A percentile compares a stretch with the other conserved stretches of the same genome.
These are phyloP conservation scores for Eulimnadia texana DNA, from an alignment of 1,140 invertebrate species.

Conservation along the genomic window DNA sequence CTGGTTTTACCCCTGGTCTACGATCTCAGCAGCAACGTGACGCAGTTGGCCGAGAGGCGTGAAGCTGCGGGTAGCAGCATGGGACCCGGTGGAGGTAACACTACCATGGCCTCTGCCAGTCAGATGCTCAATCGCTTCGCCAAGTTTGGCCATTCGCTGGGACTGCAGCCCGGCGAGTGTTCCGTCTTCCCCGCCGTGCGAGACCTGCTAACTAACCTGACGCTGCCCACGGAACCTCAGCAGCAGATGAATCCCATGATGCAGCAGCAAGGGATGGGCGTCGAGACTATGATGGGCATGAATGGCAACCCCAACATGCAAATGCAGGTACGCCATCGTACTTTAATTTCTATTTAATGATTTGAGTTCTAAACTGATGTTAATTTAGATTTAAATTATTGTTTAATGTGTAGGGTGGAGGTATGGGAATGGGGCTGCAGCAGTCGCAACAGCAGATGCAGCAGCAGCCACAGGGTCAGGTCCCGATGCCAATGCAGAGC, in stretches of 20 bases:
- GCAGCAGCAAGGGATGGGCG: neutral
- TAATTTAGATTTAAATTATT: too few species aligned
- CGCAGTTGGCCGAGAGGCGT: slow-evolving; percentile 68
- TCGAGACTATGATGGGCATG: neutral
- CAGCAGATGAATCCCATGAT: neutral
- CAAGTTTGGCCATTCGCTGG: slow-evolving; percentile 43
- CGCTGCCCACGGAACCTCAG: slow-evolving; percentile 47
- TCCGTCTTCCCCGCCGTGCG: slow-evolving; percentile 74
- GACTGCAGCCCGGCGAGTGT: slow-evolving; percentile 44
- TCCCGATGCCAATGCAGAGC: neutral
- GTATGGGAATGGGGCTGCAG: neutral
- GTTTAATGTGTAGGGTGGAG: neutral
- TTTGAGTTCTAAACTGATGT: too few species aligned
- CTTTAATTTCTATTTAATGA: too few species aligned
- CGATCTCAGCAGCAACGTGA: slow-evolving; percentile 67
- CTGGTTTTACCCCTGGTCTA: slow-evolving; percentile 77
- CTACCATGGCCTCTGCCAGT: slow-evolving; percentile 45
- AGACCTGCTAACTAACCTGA: slow-evolving; percentile 65
- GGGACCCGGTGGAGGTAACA: slow-evolving; percentile 27
- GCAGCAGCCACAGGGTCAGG: neutral
- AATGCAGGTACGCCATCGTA: neutral
- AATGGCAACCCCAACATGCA: neutral
- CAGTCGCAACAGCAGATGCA: neutral
- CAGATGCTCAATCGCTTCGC: slow-evolving; percentile 49
- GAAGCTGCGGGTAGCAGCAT: slow-evolving; percentile 32